Evolutionary conservation across 1,140 invertebrate genomes (phyloP).

Genomic region (Bactericera cockerelli): DNA sequence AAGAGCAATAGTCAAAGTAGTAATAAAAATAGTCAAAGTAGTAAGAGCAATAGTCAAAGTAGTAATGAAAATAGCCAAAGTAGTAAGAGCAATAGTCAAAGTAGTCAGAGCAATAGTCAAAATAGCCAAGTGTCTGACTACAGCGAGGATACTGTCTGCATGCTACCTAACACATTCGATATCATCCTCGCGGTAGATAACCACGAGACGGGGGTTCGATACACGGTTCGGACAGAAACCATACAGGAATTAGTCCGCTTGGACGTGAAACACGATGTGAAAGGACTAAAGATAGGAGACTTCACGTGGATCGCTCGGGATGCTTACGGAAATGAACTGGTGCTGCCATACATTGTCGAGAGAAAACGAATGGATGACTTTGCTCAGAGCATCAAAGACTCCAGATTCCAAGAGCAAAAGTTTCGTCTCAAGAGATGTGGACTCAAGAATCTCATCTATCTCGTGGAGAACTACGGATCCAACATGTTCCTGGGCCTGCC

Average conservation of each 20-base stretch:
- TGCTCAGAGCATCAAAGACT: conserved; percentile 76
- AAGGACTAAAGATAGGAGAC: conserved; percentile 79
- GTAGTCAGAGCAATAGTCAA: neutral
- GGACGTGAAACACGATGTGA: conserved; percentile 47
- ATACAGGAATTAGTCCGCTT: neutral
- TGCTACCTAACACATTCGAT: conserved; percentile 51
- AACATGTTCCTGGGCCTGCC: conserved; percentile 50
- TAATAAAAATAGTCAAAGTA: too few relatives aligned
- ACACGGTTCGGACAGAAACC: neutral
- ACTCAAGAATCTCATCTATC: conserved; percentile 63
- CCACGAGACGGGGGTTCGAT: conserved; percentile 59
- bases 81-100: neutral
- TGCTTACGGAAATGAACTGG: conserved; percentile 47
- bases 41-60: too few relatives aligned
- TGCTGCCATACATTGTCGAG: conserved; percentile 83
- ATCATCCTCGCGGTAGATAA: conserved; percentile 75
- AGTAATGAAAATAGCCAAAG: too few relatives aligned
- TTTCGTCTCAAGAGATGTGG: conserved; percentile 72
- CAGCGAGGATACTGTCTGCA: conserved; percentile 26
- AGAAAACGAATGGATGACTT: conserved; percentile 91
- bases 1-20: conserved; percentile 3
- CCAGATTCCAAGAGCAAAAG: conserved; percentile 90
- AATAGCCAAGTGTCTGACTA: too few relatives aligned
- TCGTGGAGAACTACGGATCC: conserved; percentile 66
- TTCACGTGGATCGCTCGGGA: conserved; percentile 74